Conservation (phyloP, 2,888 invertebrate genomes). For the Lepidocyrtoides sp. region DNA sequence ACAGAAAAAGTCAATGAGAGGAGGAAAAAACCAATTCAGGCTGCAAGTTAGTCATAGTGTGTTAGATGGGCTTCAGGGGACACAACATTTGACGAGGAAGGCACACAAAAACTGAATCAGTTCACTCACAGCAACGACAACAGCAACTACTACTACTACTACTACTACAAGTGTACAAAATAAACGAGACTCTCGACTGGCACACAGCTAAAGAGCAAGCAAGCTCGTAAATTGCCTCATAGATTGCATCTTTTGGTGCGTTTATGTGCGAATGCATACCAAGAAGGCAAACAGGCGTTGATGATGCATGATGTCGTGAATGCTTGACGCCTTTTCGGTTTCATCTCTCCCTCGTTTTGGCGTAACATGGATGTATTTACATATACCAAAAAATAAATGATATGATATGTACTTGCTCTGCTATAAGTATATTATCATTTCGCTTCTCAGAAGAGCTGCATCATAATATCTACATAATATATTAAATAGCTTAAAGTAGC, state of each 20-base stretch:
- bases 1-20: conserved; percentile 23
- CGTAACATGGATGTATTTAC: conserved; percentile 36
- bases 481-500: no score
- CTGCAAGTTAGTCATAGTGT: conserved; percentile 65
- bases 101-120: conserved; percentile 39
- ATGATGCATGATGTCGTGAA: conserved; percentile 84
- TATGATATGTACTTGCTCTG: neutral
- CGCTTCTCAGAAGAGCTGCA: no score
- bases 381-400: conserved; percentile 26
- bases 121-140: neutral
- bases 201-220: conserved; percentile 13
- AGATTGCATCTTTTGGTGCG: conserved; percentile 75
- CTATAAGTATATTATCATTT: no score
- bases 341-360: conserved; percentile 77
- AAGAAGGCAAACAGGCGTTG: conserved; percentile 84
- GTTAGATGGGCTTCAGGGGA: conserved; percentile 48
- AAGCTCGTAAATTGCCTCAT: conserved; percentile 79
- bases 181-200: neutral
- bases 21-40: conserved; percentile 47
- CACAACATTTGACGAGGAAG: conserved; percentile 43
- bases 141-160: neutral
- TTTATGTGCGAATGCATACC: conserved; percentile 83
- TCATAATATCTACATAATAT: no score
- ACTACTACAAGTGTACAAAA: neutral
- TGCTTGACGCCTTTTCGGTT: conserved; percentile 80